Base-by-base conservation (phyloP, 92 coral and sea anemone species). In the Zoanthus sociatus region DNA sequence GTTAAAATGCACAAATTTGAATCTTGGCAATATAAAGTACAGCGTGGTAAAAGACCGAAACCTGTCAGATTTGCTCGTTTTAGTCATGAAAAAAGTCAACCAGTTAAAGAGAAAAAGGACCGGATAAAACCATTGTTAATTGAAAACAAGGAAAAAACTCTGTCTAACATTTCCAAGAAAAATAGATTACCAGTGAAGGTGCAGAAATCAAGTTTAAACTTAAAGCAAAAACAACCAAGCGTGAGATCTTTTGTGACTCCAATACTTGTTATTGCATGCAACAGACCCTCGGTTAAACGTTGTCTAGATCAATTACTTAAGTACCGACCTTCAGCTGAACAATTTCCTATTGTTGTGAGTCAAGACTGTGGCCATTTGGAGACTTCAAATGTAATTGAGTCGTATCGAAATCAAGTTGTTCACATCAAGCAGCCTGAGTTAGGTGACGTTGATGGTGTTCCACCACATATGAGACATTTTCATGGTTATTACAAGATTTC, bases 401-500 rank as follows among this genome's bases (percentile, higher is more conserved):
- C 96, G 4, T 97, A 92, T 83, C 95, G 97, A 45, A 33, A 81
- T 67, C 77, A 93, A 54, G 94, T 97, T 13, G 50, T 45, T 14
- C 90, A 89, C 72, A 89, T 97, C 20, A 87, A 91, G 66, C 99
- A 97, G 78, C 98, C 98, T 33, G 98, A 95, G 88, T 90, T 97
- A 20, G 87, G 94, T 20, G 83, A 91, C 15, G 93, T 95, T 1
- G 70, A 44, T 18, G 95, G 93, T 9, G 92, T 97, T 21, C 98
- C 98, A 30, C 47, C 83, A 17, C 91, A 92, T 72, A 93, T 97
- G 99, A 56, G 75, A 16, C 94, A 83, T n/a, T 95, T 97, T 83
- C 94, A 89, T 84, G 99, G 99, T 2, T 97, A 97, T 72, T 97
- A 93, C 87, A 97, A 97, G 75, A 97, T 97, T 42, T 93, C 98